Evolutionary conservation across 2,797 vertebrate species (phyloP).

Genomic region (Aulostomus chinensis): DNA sequence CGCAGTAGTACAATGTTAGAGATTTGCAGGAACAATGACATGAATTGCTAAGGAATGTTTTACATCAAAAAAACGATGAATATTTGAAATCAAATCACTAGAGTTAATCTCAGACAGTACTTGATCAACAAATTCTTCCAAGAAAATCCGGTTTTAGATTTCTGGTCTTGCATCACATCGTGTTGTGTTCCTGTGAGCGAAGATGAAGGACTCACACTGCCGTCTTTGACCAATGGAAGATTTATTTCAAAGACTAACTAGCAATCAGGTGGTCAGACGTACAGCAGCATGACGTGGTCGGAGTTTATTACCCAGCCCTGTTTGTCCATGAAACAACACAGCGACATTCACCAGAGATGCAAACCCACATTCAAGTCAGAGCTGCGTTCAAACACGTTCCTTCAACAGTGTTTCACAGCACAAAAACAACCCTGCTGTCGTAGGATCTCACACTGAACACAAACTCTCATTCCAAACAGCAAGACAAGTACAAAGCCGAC

Average conservation of each 20-base stretch:
- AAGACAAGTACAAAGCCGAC: conserved; percentile 2
- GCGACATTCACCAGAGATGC: conserved; percentile 34
- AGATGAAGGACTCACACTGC: too few species aligned
- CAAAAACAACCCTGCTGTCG: neutral
- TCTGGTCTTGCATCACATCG: too few species aligned
- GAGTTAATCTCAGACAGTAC: too few species aligned
- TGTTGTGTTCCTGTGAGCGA: neutral
- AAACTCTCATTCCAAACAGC: conserved; percentile 26
- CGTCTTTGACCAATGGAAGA: too few species aligned
- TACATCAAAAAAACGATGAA: too few species aligned
- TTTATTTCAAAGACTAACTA: neutral
- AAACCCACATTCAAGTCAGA: conserved; percentile 37
- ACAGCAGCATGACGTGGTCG: neutral
- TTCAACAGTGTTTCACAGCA: neutral
- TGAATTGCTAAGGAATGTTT: too few species aligned
- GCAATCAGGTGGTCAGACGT: neutral
- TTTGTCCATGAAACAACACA: neutral
- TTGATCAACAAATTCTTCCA: too few species aligned
- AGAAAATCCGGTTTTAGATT: too few species aligned
- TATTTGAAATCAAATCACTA: too few species aligned
- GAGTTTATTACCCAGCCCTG: conserved; percentile 29
- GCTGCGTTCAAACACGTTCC: conserved; percentile 31
- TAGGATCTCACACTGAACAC: conserved; percentile 11
- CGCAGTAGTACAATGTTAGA: too few species aligned
- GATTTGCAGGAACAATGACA: too few species aligned